phyloP scores from a whole-genome alignment of 2,797 vertebrate genomes.

The Macropodus opercularis region DNA sequence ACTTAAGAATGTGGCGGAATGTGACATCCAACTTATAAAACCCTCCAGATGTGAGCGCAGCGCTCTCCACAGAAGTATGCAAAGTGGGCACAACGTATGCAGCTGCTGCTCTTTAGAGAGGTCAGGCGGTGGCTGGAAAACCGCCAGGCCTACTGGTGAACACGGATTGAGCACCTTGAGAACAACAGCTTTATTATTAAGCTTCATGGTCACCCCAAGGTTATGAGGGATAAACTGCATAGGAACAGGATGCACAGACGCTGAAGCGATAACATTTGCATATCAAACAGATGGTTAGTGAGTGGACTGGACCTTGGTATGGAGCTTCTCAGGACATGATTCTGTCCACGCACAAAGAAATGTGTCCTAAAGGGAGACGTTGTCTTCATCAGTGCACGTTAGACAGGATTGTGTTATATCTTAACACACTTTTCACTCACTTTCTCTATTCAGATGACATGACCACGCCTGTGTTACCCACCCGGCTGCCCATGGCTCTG shows the following conservation, averaged over 20 bases:
- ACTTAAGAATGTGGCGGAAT: no score
- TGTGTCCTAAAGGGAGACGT: no score
- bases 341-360: no score
- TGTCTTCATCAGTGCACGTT: background rate
- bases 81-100: no score
- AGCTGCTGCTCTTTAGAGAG: background rate
- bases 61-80: no score
- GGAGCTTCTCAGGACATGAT: no score
- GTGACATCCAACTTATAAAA: no score
- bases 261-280: background rate
- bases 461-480: constrained; percentile 79
- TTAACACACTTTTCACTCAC: background rate
- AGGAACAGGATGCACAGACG: background rate
- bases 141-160: background rate
- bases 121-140: background rate
- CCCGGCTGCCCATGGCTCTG: constrained; percentile 83
- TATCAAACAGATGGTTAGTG: background rate
- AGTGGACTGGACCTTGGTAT: no score
- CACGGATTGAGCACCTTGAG: background rate
- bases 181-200: background rate
- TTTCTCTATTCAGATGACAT: constrained; percentile 80
- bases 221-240: no score
- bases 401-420: background rate
- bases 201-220: background rate
- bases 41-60: no score